These are phyloP conservation scores for Tetraodon nigroviridis DNA, from an alignment of 2,113 vertebrate genomes.

Conservation along the genomic window DNA sequence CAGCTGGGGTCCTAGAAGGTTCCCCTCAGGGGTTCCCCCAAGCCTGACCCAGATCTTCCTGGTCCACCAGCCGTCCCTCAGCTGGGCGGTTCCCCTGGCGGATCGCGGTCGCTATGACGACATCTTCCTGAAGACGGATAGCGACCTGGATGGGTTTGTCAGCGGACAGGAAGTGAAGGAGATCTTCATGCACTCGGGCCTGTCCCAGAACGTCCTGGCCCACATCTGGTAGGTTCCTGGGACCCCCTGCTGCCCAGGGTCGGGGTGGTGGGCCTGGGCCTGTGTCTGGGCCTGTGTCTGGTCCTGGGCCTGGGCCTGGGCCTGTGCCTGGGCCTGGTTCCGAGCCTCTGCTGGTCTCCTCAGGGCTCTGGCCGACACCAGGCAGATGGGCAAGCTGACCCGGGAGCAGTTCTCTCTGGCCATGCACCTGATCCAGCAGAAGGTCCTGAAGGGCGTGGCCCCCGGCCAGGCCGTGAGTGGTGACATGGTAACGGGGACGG, in stretches of 20 bases:
- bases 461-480: slow-evolving; percentile 86
- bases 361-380: slow-evolving; percentile 93
- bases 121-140: slow-evolving; percentile 93
- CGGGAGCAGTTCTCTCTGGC: slow-evolving; percentile 93
- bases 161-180: slow-evolving; percentile 96
- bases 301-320: too few species aligned
- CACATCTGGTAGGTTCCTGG: slow-evolving; percentile 97
- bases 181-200: slow-evolving; percentile 97
- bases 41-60: too few species aligned
- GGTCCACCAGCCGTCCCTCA: slow-evolving; percentile 79
- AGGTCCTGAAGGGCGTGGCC: slow-evolving; percentile 93
- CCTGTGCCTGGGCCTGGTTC: too few species aligned
- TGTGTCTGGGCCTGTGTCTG: too few species aligned
- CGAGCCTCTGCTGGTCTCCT: neutral
- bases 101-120: slow-evolving; percentile 91
- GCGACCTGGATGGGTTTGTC: slow-evolving; percentile 92
- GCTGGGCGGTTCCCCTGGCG: slow-evolving; percentile 87
- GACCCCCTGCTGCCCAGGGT: too few species aligned
- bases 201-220: slow-evolving; percentile 87
- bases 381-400: slow-evolving; percentile 91
- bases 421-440: slow-evolving; percentile 97
- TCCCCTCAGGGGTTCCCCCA: too few species aligned
- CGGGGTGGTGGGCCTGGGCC: too few species aligned
- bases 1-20: too few species aligned
- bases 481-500: too few species aligned